phyloP scores from a whole-genome alignment of 2,888 invertebrate species.

The Eremobia ochroleuca region DNA sequence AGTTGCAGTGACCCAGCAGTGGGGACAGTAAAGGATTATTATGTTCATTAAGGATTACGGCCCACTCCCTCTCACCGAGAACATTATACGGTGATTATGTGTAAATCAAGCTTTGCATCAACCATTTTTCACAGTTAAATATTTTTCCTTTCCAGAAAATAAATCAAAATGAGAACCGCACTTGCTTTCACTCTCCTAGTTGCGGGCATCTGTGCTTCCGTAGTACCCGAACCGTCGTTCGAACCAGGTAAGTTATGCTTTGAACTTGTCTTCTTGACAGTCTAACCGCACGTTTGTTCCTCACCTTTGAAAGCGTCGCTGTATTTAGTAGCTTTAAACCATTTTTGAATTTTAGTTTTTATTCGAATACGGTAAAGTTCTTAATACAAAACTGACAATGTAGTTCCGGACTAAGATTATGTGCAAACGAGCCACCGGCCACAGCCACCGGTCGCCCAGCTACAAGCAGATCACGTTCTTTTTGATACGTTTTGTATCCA shows the following conservation, averaged over 20 bases:
- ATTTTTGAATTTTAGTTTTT: background rate
- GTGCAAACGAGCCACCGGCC: background rate
- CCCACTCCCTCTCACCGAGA: background rate
- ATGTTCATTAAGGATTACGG: background rate
- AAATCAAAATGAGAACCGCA: slow-evolving; percentile 73
- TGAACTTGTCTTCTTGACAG: background rate
- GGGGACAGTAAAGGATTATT: background rate
- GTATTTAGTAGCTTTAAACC: background rate
- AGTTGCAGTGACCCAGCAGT: no score
- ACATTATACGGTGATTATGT: background rate
- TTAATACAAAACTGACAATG: background rate
- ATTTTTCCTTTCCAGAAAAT: background rate
- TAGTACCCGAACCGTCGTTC: background rate
- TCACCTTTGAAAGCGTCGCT: background rate
- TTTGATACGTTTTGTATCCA: background rate
- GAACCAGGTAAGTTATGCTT: slow-evolving; percentile 4
- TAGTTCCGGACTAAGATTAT: background rate
- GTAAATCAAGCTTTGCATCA: background rate
- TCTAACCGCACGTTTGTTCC: background rate
- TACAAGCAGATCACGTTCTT: background rate
- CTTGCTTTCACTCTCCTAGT: slow-evolving; percentile 71
- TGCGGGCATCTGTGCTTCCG: slow-evolving; percentile 69
- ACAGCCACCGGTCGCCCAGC: no score
- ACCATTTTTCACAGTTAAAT: no score
- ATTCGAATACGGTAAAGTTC: background rate